A percentile compares a stretch with the other conserved stretches of the same genome.
phyloP scores from a whole-genome alignment of 2,797 vertebrate genomes.

The Heteromormyrus szaboi region DNA sequence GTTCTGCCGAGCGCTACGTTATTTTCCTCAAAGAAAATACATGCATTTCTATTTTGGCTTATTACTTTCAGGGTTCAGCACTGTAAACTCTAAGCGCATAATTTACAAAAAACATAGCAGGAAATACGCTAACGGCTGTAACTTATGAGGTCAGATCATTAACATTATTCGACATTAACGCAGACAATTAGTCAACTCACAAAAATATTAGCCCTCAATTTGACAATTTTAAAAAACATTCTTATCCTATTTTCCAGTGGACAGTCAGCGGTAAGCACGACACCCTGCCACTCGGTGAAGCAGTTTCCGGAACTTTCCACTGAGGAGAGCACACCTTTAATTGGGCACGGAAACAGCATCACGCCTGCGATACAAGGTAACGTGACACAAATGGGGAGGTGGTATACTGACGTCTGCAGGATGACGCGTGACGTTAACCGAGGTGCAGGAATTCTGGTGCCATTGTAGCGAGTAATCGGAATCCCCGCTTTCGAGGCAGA shows the following conservation, averaged over 20 bases:
- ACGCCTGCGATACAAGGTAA: slow-evolving; percentile 44
- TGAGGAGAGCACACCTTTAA: slow-evolving; percentile 39
- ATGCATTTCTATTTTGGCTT: not conserved
- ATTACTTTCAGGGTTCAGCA: not conserved
- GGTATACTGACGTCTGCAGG: slow-evolving; percentile 50
- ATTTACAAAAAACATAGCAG: not conserved
- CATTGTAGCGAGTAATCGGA: not conserved
- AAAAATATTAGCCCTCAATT: not conserved
- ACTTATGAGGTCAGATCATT: not conserved
- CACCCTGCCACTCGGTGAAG: not conserved
- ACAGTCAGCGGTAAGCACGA: not conserved
- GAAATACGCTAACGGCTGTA: not conserved
- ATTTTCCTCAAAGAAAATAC: not conserved
- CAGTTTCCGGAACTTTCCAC: slow-evolving; percentile 18
- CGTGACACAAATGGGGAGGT: not conserved
- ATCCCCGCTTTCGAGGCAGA: slow-evolving; percentile 35
- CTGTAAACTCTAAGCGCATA: not conserved
- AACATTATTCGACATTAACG: not conserved
- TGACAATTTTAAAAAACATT: not conserved
- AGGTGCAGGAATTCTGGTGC: slow-evolving; percentile 28
- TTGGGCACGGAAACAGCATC: slow-evolving; percentile 59
- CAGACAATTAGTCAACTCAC: not conserved
- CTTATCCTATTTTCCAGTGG: not conserved
- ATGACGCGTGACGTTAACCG: slow-evolving; percentile 56
- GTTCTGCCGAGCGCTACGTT: not conserved